These are phyloP conservation scores for Chrysemys picta DNA, from an alignment of 2,113 vertebrate species.

Conservation along the genomic window DNA sequence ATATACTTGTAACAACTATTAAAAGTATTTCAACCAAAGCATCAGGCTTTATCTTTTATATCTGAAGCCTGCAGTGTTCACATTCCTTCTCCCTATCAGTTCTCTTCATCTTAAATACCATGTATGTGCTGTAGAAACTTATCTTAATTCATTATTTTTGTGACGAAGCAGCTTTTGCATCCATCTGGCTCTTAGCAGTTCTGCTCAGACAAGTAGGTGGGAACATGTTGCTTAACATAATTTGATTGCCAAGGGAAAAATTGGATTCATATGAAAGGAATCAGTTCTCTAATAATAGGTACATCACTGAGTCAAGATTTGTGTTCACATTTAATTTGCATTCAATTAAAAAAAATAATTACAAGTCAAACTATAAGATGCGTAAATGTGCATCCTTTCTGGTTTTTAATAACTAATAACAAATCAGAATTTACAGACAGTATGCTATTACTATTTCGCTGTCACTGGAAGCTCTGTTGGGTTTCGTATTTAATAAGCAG, in stretches of 20 bases:
- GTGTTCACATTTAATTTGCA: slow-evolving; percentile 7
- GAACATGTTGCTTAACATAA: slow-evolving; percentile 33
- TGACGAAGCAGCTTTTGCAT: slow-evolving; percentile 9
- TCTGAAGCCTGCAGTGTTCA: slow-evolving; percentile 67
- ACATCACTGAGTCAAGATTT: slow-evolving; percentile 31
- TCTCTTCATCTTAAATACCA: slow-evolving; percentile 1
- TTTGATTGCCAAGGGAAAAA: background rate
- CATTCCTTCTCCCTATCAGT: slow-evolving; percentile 51
- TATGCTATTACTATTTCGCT: slow-evolving; percentile 60
- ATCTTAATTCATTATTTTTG: background rate
- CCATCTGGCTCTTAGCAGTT: slow-evolving; percentile 36
- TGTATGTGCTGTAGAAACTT: background rate
- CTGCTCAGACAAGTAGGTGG: slow-evolving; percentile 39
- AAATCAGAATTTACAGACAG: slow-evolving; percentile 46
- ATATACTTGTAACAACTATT: slow-evolving; percentile 68
- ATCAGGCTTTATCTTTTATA: slow-evolving; percentile 70
- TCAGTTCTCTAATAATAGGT: slow-evolving; percentile 37
- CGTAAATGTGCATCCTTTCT: slow-evolving; percentile 12
- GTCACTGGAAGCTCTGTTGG: slow-evolving; percentile 60
- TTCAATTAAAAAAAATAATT: slow-evolving; percentile 15
- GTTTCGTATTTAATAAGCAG: slow-evolving; percentile 65
- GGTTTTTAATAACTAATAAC: slow-evolving; percentile 40
- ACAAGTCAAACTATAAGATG: background rate
- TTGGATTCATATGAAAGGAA: slow-evolving; percentile 14
- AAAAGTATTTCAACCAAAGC: slow-evolving; percentile 81